Percentiles rank a stretch among this genome's conserved stretches.
Evolutionary conservation across 2,113 vertebrate genomes (phyloP).

Genomic region (Macaca mulatta): DNA sequence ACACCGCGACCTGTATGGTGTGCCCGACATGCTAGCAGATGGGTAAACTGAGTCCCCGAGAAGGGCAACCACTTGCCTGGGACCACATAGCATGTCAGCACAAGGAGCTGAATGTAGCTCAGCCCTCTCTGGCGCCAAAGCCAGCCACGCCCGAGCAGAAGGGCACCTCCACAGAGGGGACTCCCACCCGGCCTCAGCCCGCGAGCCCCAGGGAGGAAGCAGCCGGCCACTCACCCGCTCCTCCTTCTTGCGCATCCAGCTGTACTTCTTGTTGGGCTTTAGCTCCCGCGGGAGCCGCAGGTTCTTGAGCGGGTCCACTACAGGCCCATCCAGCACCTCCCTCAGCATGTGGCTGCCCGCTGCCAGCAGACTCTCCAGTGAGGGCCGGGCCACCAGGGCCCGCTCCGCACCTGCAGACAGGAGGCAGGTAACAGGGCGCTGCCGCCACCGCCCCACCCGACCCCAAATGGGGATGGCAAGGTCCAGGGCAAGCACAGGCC

Average conservation of each 20-base stretch:
- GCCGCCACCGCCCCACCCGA: accelerated
- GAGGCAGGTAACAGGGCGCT: neutral
- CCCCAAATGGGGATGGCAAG: neutral
- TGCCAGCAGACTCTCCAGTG: conserved; percentile 92
- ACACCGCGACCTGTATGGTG: accelerated
- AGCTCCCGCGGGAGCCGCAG: conserved; percentile 92
- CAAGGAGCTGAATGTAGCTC: neutral
- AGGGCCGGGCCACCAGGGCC: conserved; percentile 82
- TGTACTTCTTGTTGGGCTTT: conserved; percentile 96
- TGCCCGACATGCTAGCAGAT: accelerated
- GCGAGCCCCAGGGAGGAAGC: neutral
- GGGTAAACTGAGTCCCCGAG: neutral
- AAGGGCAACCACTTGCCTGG: accelerated
- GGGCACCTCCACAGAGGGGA: accelerated
- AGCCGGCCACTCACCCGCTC: conserved; percentile 88
- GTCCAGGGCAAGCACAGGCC: neutral
- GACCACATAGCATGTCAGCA: accelerated
- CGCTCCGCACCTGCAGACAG: conserved; percentile 75
- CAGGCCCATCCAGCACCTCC: conserved; percentile 91
- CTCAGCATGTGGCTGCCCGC: conserved; percentile 94
- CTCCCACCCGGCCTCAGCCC: accelerated
- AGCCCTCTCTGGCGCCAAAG: neutral
- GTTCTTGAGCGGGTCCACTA: conserved; percentile 87
- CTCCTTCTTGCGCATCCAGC: conserved; percentile 98
- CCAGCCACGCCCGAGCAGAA: neutral